Base-by-base conservation (phyloP, 2,797 vertebrate genomes). In the Pristis pectinata region DNA sequence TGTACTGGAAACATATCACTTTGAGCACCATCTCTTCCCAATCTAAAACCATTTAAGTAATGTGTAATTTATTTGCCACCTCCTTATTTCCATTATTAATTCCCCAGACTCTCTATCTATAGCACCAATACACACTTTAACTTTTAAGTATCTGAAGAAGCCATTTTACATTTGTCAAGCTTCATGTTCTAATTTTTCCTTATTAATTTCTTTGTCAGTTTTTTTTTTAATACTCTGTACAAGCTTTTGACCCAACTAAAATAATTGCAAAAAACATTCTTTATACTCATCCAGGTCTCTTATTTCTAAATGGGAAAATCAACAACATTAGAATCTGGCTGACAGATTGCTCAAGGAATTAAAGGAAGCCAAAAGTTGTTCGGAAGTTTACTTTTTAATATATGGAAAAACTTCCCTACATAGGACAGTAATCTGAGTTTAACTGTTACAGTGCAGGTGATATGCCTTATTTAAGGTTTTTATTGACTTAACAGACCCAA, bases 351-450 rank as follows among this genome's bases (percentile, higher is more conserved):
- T 93, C 19, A 70, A 93, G 64, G n/a, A 92, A 64, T 27, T 19
- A 93, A 93, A 64, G 91, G 15, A 91, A 70, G 67, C 91, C 93
- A 49, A 30, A 34, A 37, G 7, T 17, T 76, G 92, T 11, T 76
- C 56, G 72, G 61, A 67, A 37, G 49, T 94, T 94, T 94, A 93
- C 44, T 72, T 22, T 91, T 74, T 94, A 24, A 70, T 93, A 34
- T 76, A 1, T 27, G 22, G 70, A 74, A 74, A 70, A 30, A 74
- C 70, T 34, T 94, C 15, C 7, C 34, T 15, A 93, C 41, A 30
- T n/a, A n/a, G 70, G 34, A 53, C 30, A 70, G 15, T 44, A 93
- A 74, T 34, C 53, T 53, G 92, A 94, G 34, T 76, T 76, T 94
- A 76, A 94, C n/a, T 15, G 37, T 94, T n/a, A 93, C 24, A 93